These are phyloP conservation scores for Micrasema longulum DNA, from an alignment of 1,140 invertebrate species.

Conservation along the genomic window DNA sequence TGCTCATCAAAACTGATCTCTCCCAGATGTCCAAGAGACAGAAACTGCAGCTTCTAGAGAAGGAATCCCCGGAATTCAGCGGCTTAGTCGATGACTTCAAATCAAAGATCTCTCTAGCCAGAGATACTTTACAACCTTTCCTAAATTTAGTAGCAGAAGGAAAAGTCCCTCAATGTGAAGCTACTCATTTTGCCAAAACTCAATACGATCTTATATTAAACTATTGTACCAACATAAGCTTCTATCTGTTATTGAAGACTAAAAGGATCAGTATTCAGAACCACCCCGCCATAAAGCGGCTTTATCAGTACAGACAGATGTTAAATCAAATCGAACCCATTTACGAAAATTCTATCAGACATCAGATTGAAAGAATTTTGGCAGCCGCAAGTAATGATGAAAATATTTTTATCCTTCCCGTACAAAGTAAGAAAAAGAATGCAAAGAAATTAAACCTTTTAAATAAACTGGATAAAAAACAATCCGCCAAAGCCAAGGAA, in stretches of 20 bases:
- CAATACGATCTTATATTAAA: constrained; percentile 81
- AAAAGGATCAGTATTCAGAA: constrained; percentile 76
- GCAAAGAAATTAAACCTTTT: constrained; percentile 64
- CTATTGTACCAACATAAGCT: constrained; percentile 88
- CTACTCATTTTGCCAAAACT: constrained; percentile 75
- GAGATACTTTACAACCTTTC: constrained; percentile 74
- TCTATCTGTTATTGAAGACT: constrained; percentile 87
- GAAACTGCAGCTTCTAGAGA: constrained; percentile 79
- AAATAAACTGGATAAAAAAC: constrained; percentile 61
- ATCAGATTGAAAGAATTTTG: constrained; percentile 73
- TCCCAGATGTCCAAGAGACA: constrained; percentile 80
- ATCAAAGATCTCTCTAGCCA: constrained; percentile 75
- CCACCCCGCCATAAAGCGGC: constrained; percentile 87
- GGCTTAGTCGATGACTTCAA: constrained; percentile 83
- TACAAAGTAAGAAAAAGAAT: constrained; percentile 55
- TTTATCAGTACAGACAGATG: constrained; percentile 84
- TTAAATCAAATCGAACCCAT: constrained; percentile 78
- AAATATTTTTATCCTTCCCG: constrained; percentile 55
- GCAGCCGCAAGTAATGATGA: constrained; percentile 66
- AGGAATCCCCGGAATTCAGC: constrained; percentile 87
- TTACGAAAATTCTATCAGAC: constrained; percentile 74
- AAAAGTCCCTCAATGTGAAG: constrained; percentile 69
- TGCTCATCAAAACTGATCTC: constrained; percentile 78
- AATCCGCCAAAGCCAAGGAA: constrained; percentile 61
- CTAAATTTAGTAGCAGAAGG: constrained; percentile 72